phyloP scores from a whole-genome alignment of 2,888 invertebrate genomes.

The Chrysolina oricalcia region DNA sequence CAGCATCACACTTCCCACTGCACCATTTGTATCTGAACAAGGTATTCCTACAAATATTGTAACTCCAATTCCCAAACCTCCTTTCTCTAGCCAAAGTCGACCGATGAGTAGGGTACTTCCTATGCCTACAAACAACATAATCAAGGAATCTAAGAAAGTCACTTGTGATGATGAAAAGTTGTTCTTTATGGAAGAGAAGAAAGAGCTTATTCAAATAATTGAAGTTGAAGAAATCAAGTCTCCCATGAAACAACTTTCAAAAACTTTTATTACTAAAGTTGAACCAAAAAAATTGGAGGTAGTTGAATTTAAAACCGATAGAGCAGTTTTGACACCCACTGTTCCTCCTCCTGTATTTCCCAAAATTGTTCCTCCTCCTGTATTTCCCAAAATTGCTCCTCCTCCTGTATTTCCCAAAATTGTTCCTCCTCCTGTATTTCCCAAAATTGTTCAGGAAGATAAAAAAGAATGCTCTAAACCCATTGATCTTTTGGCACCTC shows the following conservation, averaged over 20 bases:
- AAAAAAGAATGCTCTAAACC: constrained; percentile 11
- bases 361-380: background rate
- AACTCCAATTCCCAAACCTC: constrained; percentile 77
- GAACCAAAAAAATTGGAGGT: constrained; percentile 55
- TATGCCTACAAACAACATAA: constrained; percentile 80
- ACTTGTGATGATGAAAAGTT: constrained; percentile 72
- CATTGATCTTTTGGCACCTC: constrained; percentile 2
- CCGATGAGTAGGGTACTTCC: constrained; percentile 87
- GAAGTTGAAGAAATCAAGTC: constrained; percentile 57
- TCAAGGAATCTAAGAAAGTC: constrained; percentile 71
- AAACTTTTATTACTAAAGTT: constrained; percentile 42
- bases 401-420: background rate
- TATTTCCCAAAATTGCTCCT: background rate
- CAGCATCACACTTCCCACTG: constrained; percentile 77
- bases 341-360: background rate
- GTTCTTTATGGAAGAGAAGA: constrained; percentile 71
- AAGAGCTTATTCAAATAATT: constrained; percentile 71
- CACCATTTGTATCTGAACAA: constrained; percentile 73
- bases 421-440: background rate
- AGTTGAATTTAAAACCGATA: constrained; percentile 55
- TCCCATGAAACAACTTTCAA: constrained; percentile 44
- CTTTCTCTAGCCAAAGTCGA: constrained; percentile 71
- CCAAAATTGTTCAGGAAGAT: constrained; percentile 14
- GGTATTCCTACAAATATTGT: constrained; percentile 83
- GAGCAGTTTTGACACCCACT: constrained; percentile 38